Conservation (phyloP, 2,888 invertebrate species). For the Andrena haemorrhoa region DNA sequence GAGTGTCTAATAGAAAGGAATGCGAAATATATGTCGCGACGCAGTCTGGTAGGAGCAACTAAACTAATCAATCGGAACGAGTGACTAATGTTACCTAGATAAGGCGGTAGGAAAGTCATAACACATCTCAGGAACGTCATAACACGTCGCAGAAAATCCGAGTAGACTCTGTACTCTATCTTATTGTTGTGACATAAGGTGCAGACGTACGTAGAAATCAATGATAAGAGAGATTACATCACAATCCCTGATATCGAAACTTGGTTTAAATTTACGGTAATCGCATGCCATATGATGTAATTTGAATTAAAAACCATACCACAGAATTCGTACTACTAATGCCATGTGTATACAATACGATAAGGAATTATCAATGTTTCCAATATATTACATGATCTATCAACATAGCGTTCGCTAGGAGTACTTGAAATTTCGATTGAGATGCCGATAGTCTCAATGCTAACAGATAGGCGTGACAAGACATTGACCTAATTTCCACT, state of each 20-base stretch:
- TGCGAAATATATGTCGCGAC: neutral
- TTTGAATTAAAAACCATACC: neutral
- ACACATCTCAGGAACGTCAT: slow-evolving; percentile 11
- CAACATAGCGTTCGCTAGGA: neutral
- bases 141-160: slow-evolving; percentile 4
- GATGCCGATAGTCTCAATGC: neutral
- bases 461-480: neutral
- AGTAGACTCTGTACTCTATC: neutral
- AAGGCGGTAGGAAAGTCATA: slow-evolving; percentile 22
- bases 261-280: neutral
- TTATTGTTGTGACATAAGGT: neutral
- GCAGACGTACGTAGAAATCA: neutral
- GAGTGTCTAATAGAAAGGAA: slow-evolving; percentile 3
- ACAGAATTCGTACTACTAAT: neutral
- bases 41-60: slow-evolving; percentile 30
- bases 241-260: neutral
- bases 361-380: slow-evolving; percentile 23
- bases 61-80: slow-evolving; percentile 13
- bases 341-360: neutral
- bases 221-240: neutral
- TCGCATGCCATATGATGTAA: neutral
- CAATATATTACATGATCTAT: neutral
- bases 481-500: slow-evolving; percentile 37
- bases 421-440: neutral
- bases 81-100: slow-evolving; percentile 32